Evolutionary conservation across 2,888 invertebrate species (phyloP), one percentile per base, ranked within the genome.

Genomic region (Tipula lateralis): DNA sequence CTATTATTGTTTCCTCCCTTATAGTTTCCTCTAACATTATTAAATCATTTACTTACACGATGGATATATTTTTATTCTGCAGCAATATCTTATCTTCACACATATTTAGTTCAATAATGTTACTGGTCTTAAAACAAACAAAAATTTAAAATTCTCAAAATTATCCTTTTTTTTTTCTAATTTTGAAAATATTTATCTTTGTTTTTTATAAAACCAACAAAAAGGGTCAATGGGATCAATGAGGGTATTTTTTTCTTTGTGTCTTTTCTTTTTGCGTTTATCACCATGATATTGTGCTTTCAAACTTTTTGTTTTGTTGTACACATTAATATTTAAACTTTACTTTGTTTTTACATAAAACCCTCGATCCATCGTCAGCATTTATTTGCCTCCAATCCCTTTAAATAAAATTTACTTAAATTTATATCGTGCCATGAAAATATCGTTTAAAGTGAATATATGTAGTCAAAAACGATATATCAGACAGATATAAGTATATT

Each of bases 191-290:
- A 66, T 66, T 66, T 66, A 66, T 66, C 9, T 66, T 39, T 32
- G 32, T n/a, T 66, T 66, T 19, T 9, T 24, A 66, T 66, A 24
- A 66, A 66, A 66, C 19, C 66, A 66, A 66, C 66, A 66, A 66
- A 66, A 66, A 66, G 66, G 66, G 66, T 66, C 66, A 66, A 24
- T 66, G 66, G 24, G 66, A 66, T 66, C 66, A 66, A 66, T 66
- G 66, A 66, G 66, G 66, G 66, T 66, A 66, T 66, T 66, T 66
- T 44, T 39, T 39, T n/a, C n/a, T n/a, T n/a, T 66, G 19, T 66
- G 66, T 66, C 66, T 7, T 66, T 66, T 66, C 24, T 19, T 66
- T n/a, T 66, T 66, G 9, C 24, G 24, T 66, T 66, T 66, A 66
- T 66, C 66, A 66, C 66, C 66, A 66, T 66, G 66, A 66, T 24